Percentiles rank a stretch among this genome's conserved stretches.
Evolutionary conservation across 1,140 invertebrate species (phyloP).

Genomic region (Sycobia sp.): DNA sequence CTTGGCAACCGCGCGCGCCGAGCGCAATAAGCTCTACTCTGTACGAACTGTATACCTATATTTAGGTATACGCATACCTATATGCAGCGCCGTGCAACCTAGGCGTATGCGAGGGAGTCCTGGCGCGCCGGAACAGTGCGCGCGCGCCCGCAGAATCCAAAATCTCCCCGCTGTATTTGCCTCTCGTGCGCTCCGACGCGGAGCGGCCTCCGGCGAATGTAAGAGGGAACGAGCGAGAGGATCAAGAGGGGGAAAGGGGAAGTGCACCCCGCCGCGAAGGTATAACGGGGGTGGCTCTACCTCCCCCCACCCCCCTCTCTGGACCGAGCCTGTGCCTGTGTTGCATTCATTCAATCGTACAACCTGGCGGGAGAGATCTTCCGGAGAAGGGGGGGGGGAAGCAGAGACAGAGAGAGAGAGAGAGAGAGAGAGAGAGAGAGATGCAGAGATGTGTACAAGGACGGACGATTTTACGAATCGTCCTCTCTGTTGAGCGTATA

Average conservation of each 20-base stretch:
- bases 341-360: conserved; percentile 42
- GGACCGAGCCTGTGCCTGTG: too few relatives aligned
- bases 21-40: too few relatives aligned
- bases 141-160: conserved; percentile 36
- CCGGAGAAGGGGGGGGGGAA: neutral
- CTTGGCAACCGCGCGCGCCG: conserved; percentile 43
- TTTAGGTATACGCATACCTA: too few relatives aligned
- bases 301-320: conserved; percentile 35
- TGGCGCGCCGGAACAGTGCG: neutral
- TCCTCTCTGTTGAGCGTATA: too few relatives aligned
- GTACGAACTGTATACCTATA: too few relatives aligned
- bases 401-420: neutral
- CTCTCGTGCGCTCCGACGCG: conserved; percentile 35
- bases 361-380: conserved; percentile 9
- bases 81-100: too few relatives aligned
- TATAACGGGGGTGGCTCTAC: conserved; percentile 46
- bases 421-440: neutral
- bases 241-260: conserved; percentile 10
- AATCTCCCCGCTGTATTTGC: too few relatives aligned
- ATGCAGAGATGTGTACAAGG: neutral
- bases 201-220: too few relatives aligned
- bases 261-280: conserved; percentile 51
- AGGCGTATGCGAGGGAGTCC: too few relatives aligned
- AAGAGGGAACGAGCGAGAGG: conserved; percentile 31
- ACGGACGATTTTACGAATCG: conserved; percentile 17